Evolutionary conservation across 2,888 invertebrate species (phyloP), one percentile per base, ranked within the genome.

Genomic region (Euspilapteryx auroguttella): DNA sequence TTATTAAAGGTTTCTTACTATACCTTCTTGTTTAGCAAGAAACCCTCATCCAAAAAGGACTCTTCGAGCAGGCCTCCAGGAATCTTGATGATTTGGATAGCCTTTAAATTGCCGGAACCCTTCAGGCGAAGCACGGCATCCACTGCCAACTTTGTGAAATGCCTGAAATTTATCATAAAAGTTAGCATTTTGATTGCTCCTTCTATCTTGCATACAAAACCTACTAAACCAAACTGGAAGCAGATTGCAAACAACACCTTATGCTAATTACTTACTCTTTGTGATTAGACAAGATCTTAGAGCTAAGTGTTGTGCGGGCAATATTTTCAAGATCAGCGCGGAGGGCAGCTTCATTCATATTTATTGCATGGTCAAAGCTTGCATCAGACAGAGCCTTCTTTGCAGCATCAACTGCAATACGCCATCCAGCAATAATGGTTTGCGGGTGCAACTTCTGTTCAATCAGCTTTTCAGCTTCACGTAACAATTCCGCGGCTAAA

Each of bases 1-100:
- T n/a, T n/a, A n/a, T n/a, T n/a, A n/a, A n/a, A n/a, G n/a, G n/a
- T n/a, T n/a, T n/a, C n/a, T n/a, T n/a, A n/a, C n/a, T 14, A 14
- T 9, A 76, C 87, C 75, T 93, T 95, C 58, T 99, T 99, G 61
- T 98, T 95, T 38, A 99, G 68, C 32, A 99, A 77, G 57, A 99
- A 99, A 38, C 87, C 91, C 51, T 90, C 87, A 75, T 99, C 99
- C 24, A 99, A 77, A 71, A 96, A 99, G 1, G 98, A 99, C 49
- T 99, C 97, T 35, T 87, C 85, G 28, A 99, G 75, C 14, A 90
- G 85, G 33, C 92, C 96, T 37, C 99, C 99, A 34, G 89, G 84
- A 47, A 96, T 99, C 63, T 99, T 99, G 33, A 99, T 96, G 23
- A 99, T 88, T 66, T 99, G 98, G 51, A 99, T 98, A 5, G 98